Evolutionary conservation across 2,888 invertebrate species (phyloP).

Genomic region (Eupithecia vulgata): DNA sequence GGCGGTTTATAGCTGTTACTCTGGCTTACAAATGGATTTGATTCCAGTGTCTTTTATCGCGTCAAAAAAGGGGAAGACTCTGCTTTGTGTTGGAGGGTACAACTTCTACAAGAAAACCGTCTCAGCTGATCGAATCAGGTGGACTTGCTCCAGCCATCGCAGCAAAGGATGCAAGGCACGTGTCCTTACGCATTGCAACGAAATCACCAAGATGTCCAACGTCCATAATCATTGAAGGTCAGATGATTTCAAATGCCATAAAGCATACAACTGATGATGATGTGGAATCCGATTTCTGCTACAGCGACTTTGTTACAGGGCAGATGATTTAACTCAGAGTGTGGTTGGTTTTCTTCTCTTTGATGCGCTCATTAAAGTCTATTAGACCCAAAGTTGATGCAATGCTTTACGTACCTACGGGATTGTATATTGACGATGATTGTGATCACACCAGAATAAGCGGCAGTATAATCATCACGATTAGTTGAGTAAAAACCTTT

Average conservation of each 20-base stretch:
- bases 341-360: background rate
- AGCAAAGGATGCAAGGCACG: slow-evolving; percentile 53
- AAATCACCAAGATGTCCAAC: slow-evolving; percentile 52
- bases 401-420: background rate
- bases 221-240: slow-evolving; percentile 48
- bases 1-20: background rate
- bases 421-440: no score
- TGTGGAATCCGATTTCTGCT: background rate
- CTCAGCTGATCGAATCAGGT: slow-evolving; percentile 47
- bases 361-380: background rate
- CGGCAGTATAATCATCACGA: background rate
- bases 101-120: slow-evolving; percentile 37
- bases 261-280: background rate
- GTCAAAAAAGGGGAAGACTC: slow-evolving; percentile 45
- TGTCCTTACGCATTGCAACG: slow-evolving; percentile 50
- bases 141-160: slow-evolving; percentile 58
- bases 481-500: background rate
- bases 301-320: background rate
- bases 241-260: background rate
- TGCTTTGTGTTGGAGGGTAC: slow-evolving; percentile 34
- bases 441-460: background rate
- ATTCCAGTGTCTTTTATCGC: slow-evolving; percentile 46
- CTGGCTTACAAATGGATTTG: background rate
- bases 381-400: background rate
- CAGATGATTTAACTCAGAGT: background rate